Evolutionary conservation across 1,140 invertebrate genomes (phyloP), one percentile per base, ranked within the genome.

Genomic region (Ceratitis capitata): DNA sequence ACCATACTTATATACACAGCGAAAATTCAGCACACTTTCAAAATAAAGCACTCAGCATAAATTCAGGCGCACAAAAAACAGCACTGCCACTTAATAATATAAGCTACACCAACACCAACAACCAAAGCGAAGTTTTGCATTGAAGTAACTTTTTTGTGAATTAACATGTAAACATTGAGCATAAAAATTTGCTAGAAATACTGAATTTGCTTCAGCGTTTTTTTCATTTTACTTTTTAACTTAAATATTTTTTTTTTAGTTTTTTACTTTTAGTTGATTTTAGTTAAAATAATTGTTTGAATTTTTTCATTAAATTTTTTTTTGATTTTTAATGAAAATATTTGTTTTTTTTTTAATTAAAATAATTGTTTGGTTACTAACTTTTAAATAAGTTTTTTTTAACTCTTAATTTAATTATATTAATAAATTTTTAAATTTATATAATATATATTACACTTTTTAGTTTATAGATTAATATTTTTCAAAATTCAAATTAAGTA

Each of bases 21-120:
- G 51, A n/a, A 69, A 5, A 78, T 78, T 74, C 23, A 78, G 64
- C 64, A 47, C 84, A 32, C n/a, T 35, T 2, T 53, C 85, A 45
- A 53, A 23, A 83, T 42, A 23, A 16, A 82, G 39, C 23, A 85
- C 69, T 14, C 3, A 82, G 35, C 23, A 84, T 23, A 85, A 32
- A 32, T 58, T 53, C 19, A 74, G n/a, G 19, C 32, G 29, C 61
- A 42, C 51, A 9, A 49, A 85, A n/a, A n/a, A n/a, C n/a, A 51
- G 35, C 61, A 69, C 58, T 47, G 5, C n/a, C 23, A 56, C 16
- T 4, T 56, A 61, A 35, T 42, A 49, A 47, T 12, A 61, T 9
- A 45, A 49, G 39, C 61, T 69, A 85, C n/a, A 49, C n/a, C 58
- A 85, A 69, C 61, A 85, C 42, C 84, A 85, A n/a, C n/a, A n/a